Conservation (phyloP, 2,797 vertebrate genomes). For the Cossypha heuglini region DNA sequence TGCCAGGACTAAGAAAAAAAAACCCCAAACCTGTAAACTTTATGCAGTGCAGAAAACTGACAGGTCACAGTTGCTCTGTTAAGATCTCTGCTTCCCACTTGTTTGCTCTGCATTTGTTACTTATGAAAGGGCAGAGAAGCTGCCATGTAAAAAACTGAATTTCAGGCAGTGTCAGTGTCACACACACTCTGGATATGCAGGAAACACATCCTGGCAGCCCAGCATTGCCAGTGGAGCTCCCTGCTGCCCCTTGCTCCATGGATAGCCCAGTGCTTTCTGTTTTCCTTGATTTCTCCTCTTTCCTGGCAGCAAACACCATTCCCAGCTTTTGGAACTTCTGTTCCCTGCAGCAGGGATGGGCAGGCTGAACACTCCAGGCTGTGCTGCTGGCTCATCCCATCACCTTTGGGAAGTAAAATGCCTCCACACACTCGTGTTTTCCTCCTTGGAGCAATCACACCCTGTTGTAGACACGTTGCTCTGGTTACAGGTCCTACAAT, state of each 20-base stretch:
- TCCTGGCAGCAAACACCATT: background rate
- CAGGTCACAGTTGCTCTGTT: background rate
- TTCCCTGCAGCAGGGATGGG: slow-evolving; percentile 6
- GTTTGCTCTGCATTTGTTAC: background rate
- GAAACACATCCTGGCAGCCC: background rate
- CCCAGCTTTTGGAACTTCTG: background rate
- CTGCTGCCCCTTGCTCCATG: background rate
- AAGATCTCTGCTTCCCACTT: background rate
- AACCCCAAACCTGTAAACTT: background rate
- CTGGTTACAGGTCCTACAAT: background rate
- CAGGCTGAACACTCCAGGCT: background rate
- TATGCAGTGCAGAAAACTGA: background rate
- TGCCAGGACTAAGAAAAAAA: background rate
- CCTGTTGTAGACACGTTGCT: background rate
- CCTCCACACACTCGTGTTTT: background rate
- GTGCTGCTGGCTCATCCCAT: background rate
- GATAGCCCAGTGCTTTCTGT: background rate
- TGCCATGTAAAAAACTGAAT: background rate
- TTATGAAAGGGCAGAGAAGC: background rate
- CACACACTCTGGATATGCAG: accelerated
- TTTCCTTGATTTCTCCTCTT: background rate
- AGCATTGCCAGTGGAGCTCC: background rate
- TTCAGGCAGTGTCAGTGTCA: background rate
- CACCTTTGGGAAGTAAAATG: background rate
- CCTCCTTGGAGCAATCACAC: background rate